These are phyloP conservation scores for Brachystomella parvula DNA, from an alignment of 1,140 invertebrate species.

Conservation along the genomic window DNA sequence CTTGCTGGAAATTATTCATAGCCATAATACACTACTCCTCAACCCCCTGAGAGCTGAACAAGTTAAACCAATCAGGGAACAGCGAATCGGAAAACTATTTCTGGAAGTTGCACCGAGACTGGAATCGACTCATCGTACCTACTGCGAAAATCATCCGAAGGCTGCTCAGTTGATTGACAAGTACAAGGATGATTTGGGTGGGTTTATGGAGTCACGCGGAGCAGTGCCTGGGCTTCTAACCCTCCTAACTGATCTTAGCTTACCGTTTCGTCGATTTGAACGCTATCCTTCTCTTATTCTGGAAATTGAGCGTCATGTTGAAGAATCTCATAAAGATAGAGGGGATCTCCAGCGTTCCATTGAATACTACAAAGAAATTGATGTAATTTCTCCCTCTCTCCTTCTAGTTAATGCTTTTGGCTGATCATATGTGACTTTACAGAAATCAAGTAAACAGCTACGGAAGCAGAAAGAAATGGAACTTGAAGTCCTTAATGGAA, in stretches of 20 bases:
- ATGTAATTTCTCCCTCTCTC: slow-evolving; percentile 52
- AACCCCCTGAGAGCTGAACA: slow-evolving; percentile 65
- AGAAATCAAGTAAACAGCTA: slow-evolving; percentile 73
- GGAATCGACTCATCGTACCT: slow-evolving; percentile 74
- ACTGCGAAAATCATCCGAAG: slow-evolving; percentile 85
- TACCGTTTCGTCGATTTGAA: slow-evolving; percentile 87
- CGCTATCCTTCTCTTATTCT: slow-evolving; percentile 90
- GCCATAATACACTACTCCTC: slow-evolving; percentile 67
- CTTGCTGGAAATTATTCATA: slow-evolving; percentile 73
- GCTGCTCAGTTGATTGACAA: slow-evolving; percentile 85
- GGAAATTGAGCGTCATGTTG: slow-evolving; percentile 88
- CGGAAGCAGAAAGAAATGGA: slow-evolving; percentile 93
- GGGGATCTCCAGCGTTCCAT: slow-evolving; percentile 92
- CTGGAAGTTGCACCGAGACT: slow-evolving; percentile 75
- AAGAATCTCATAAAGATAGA: slow-evolving; percentile 88
- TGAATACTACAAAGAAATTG: slow-evolving; percentile 87
- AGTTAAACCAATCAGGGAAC: slow-evolving; percentile 59
- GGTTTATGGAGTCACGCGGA: slow-evolving; percentile 77
- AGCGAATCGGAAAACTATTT: slow-evolving; percentile 85
- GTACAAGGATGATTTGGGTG: slow-evolving; percentile 75
- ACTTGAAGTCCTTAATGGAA: slow-evolving; percentile 83
- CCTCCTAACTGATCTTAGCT: slow-evolving; percentile 83
- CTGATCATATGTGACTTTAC: slow-evolving; percentile 28
- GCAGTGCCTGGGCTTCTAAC: slow-evolving; percentile 77
- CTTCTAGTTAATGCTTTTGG: slow-evolving; percentile 15